Evolutionary conservation across 2,113 vertebrate species (phyloP), one percentile per base, ranked within the genome.

Genomic region (Planiliza haematocheilus): DNA sequence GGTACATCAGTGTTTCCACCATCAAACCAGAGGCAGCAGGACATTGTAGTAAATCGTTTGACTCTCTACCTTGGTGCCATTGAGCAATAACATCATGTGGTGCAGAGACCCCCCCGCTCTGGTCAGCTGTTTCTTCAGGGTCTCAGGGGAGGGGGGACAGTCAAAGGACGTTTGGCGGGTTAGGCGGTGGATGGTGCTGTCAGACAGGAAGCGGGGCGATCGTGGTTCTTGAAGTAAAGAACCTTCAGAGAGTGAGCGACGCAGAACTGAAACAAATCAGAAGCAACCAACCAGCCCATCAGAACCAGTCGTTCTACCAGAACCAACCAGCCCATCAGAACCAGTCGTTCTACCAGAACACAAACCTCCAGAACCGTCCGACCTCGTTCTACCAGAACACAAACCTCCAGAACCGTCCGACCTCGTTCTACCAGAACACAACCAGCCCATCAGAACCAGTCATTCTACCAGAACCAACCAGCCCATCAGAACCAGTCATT

Each of bases 171-270:
- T 0, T 2, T 59, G 1, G 1, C 61, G 58, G 7, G 94, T 94
- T 0, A 93, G 86, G 70, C 86, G 94, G 88, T 96, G 88, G 74
- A 97, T 91, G 85, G 95, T 95, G 88, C 95, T 96, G 91, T 99
- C 96, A 0, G 97, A 98, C 79, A 95, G 89, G 81, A 96, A 98
- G 85, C 92, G 94, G 34, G 95, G 91, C 4, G 94, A 88, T 0
- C 91, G 93, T 55, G 93, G 60, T 78, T 97, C 95, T 84, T 94
- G 95, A 63, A 96, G 92, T 39, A 99, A 90, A 76, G 95, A 97
- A 55, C 97, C 96, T 87, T 98, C 97, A 0, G 97, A 97, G 91
- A 97, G 94, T 0, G 97, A 97, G 39, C 97, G 95, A 5, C 63
- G 64, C 16, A 90, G 68, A 9, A 38, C 87, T 89, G 67, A 30